phyloP scores from a whole-genome alignment of 2,113 vertebrate species.

The Marmota flaviventris region DNA sequence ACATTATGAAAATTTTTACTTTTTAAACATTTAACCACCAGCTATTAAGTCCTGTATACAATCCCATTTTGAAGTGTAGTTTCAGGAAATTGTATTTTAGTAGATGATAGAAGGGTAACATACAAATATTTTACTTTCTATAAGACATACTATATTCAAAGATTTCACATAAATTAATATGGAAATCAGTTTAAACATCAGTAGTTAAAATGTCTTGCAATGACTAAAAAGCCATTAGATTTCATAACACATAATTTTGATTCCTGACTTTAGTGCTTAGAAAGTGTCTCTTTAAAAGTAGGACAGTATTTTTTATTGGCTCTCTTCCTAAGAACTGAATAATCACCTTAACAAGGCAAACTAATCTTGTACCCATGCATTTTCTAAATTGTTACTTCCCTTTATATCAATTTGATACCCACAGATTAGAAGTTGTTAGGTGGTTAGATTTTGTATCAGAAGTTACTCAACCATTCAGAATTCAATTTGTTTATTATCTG shows the following conservation, averaged over 20 bases:
- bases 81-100: constrained; percentile 25
- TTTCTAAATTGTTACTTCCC: constrained; percentile 63
- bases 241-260: constrained; percentile 15
- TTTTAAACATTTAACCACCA: constrained; percentile 39
- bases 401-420: constrained; percentile 71
- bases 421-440: constrained; percentile 61
- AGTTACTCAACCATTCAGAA: constrained; percentile 78
- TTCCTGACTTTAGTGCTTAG: constrained; percentile 52
- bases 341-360: constrained; percentile 60
- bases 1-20: neutral
- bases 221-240: constrained; percentile 57
- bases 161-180: constrained; percentile 35
- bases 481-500: constrained; percentile 82
- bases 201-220: constrained; percentile 43
- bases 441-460: constrained; percentile 80
- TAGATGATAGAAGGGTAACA: neutral
- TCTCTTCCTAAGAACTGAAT: constrained; percentile 43
- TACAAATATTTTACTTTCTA: constrained; percentile 51
- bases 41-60: neutral
- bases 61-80: neutral
- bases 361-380: constrained; percentile 30
- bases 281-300: constrained; percentile 65
- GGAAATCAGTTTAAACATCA: constrained; percentile 59
- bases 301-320: constrained; percentile 42
- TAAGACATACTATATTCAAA: constrained; percentile 35